Conservation (phyloP, 2,888 invertebrate species). For the Tortrix viridana region DNA sequence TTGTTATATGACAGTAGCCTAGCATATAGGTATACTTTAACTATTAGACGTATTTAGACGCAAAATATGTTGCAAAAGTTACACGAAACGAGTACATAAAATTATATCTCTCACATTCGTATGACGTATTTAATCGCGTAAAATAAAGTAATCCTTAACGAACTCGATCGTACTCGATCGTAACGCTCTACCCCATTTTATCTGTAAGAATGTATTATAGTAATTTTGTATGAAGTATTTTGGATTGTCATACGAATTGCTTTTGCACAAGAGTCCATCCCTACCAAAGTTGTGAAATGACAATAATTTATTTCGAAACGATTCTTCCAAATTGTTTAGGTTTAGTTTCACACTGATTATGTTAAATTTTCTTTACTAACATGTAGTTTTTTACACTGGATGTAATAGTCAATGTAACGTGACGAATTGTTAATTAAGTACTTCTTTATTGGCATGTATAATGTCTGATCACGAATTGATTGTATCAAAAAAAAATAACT, state of each 20-base stretch:
- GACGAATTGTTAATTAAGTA: too few species aligned
- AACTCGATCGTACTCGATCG: background rate
- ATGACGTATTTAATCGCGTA: constrained; percentile 32
- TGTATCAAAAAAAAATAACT: too few species aligned
- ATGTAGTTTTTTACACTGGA: too few species aligned
- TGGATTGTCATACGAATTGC: constrained; percentile 22
- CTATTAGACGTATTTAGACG: too few species aligned
- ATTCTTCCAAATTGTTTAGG: constrained; percentile 37
- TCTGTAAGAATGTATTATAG: constrained; percentile 9
- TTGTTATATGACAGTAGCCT: too few species aligned
- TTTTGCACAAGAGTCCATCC: constrained; percentile 36
- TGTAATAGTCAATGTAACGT: too few species aligned
- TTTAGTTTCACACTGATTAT: constrained; percentile 1
- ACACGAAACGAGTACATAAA: constrained; percentile 3
- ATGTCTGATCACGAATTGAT: too few species aligned
- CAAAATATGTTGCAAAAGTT: constrained; percentile 5
- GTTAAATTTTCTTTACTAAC: too few species aligned
- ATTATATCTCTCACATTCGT: constrained; percentile 14
- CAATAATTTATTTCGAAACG: constrained; percentile 64
- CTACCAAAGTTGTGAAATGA: constrained; percentile 73
- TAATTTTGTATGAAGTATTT: constrained; percentile 6
- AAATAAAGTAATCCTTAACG: background rate
- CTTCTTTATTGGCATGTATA: too few species aligned
- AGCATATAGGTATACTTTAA: too few species aligned
- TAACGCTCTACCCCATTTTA: constrained; percentile 9